Evolutionary conservation across 2,888 invertebrate species (phyloP), one percentile per base, ranked within the genome.

Genomic region (Brachynemurus nebulosus): DNA sequence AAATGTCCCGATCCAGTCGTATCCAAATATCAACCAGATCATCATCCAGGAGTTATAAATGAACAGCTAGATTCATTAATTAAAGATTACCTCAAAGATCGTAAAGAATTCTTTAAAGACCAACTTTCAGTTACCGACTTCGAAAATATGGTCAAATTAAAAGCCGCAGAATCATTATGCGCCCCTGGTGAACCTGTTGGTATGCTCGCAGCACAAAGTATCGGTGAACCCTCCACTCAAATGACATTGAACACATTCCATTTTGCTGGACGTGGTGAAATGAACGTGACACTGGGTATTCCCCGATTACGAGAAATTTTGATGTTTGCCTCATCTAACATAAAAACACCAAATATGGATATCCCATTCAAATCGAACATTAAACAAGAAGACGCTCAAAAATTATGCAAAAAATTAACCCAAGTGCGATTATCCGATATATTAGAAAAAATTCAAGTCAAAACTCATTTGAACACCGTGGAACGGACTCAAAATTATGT

Each of bases 201-300:
- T 3, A 66, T 96, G 16, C 64, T 98, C 50, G 97, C 98, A 11
- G 97, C 97, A 2, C 97, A 97, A 70, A 95, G 95, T 1, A 85
- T 99, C 48, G 98, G 98, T 45, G 98, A 99, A 65, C 98, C 98
- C 0, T 97, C 97, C 2, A 99, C 98, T 47, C 98, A 99, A 73
- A 98, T 99, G 98, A 99, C 98, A 57, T 68, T 99, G 61, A 99
- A 99, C 65, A 99, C 98, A 33, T 99, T 99, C 66, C 98, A 99
- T 62, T 98, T 98, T 64, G 98, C 98, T 55, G 98, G 98, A 59
- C 81, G 96, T 67, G 96, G 97, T 71, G 98, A 98, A 67, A 98
- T 98, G 96, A 99, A 99, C 70, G 97, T 99, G 0, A 98, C 98
- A 0, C 72, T 99, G n/a, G 98, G 98, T 72, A 97, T 98, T 55